These are phyloP conservation scores for Engraulis encrasicolus DNA, from an alignment of 2,113 vertebrate genomes.

Conservation along the genomic window DNA sequence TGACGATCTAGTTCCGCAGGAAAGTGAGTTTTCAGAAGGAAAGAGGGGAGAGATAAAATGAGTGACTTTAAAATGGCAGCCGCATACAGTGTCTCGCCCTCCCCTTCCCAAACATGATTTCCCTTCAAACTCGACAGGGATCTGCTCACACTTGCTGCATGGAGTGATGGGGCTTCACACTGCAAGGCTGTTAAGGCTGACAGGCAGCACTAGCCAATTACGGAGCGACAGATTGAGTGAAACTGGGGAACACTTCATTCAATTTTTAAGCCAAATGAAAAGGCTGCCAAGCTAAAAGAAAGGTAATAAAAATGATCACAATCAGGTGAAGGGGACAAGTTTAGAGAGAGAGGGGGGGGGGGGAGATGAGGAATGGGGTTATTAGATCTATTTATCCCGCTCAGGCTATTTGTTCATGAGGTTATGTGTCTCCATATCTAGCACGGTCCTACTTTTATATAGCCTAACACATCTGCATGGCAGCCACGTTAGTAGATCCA, in stretches of 20 bases:
- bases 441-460: not conserved
- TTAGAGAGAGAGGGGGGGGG: not conserved
- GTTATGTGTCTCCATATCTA: not conserved
- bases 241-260: conserved; percentile 32
- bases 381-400: too few species aligned
- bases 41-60: too few species aligned
- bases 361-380: not conserved
- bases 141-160: not conserved
- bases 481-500: not conserved
- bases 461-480: not conserved
- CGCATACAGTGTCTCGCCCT: not conserved
- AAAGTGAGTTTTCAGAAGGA: not conserved
- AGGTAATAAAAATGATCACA: conserved; percentile 25
- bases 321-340: conserved; percentile 30
- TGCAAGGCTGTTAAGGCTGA: conserved; percentile 7
- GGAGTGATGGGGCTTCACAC: not conserved
- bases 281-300: conserved; percentile 23
- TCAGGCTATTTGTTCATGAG: too few species aligned
- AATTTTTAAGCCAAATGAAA: conserved; percentile 35
- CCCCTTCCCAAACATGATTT: not conserved
- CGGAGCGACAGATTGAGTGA: conserved; percentile 12
- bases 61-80: not conserved
- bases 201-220: not conserved
- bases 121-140: not conserved
- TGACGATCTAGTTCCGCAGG: not conserved